Evolutionary conservation across 2,888 invertebrate genomes (phyloP).

Genomic region (Frankliniella fusca): DNA sequence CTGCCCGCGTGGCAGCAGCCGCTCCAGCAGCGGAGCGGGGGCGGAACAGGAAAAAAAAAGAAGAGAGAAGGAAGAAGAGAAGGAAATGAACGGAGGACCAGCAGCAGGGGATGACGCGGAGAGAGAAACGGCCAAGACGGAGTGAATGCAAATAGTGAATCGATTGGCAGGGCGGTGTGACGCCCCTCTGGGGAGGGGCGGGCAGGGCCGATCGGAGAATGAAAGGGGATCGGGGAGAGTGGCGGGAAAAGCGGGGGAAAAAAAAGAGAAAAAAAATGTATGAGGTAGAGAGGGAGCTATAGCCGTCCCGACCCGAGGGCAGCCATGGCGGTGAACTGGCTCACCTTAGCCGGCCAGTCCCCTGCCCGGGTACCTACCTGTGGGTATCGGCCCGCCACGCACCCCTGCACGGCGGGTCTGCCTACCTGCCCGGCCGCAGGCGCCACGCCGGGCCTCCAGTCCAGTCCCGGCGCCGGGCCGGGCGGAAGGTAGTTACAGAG

Average conservation of each 20-base stretch:
- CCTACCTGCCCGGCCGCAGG: background rate
- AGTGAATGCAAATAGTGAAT: constrained; percentile 14
- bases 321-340: no score
- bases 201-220: background rate
- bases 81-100: background rate
- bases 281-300: background rate
- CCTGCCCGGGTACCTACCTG: no score
- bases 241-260: background rate
- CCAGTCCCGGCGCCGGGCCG: background rate
- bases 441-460: background rate
- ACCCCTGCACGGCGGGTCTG: background rate
- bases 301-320: no score
- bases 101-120: background rate
- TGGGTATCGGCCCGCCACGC: background rate
- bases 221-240: background rate
- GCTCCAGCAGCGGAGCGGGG: no score
- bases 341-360: no score
- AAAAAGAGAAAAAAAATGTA: background rate
- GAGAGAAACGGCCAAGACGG: background rate
- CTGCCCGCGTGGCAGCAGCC: no score
- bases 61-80: background rate
- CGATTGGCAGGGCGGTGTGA: background rate
- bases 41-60: background rate
- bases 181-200: background rate
- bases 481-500: background rate